These are phyloP conservation scores for Hycleus phaleratus DNA, from an alignment of 1,140 invertebrate genomes.

Conservation along the genomic window DNA sequence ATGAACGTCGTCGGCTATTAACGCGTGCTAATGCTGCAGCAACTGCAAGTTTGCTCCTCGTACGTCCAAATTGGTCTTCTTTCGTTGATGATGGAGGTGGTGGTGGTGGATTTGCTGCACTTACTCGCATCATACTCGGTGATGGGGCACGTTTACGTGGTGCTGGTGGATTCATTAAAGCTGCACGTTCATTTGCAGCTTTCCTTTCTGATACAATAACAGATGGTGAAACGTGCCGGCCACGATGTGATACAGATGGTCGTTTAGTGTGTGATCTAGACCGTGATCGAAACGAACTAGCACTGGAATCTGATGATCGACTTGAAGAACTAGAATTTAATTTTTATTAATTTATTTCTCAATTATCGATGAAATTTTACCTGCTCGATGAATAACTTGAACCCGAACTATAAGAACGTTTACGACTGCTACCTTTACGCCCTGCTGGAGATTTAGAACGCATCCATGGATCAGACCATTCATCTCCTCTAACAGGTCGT, in stretches of 20 bases:
- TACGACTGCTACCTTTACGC: slow-evolving; percentile 45
- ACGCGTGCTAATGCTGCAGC: slow-evolving; percentile 36
- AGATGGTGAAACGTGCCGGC: slow-evolving; percentile 45
- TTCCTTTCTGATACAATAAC: slow-evolving; percentile 53
- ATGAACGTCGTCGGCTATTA: slow-evolving; percentile 36
- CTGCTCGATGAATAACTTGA: slow-evolving; percentile 67
- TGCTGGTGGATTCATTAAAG: slow-evolving; percentile 62
- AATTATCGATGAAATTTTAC: slow-evolving; percentile 38
- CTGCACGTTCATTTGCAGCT: slow-evolving; percentile 50
- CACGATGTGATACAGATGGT: slow-evolving; percentile 20
- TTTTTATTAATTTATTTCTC: background rate
- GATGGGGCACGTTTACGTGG: slow-evolving; percentile 46
- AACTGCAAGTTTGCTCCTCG: slow-evolving; percentile 31
- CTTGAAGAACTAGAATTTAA: slow-evolving; percentile 30
- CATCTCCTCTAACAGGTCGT: slow-evolving; percentile 58
- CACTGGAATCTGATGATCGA: slow-evolving; percentile 39
- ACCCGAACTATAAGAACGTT: slow-evolving; percentile 64
- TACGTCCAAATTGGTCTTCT: slow-evolving; percentile 30
- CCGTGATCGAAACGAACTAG: slow-evolving; percentile 41
- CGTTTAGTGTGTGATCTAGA: slow-evolving; percentile 45
- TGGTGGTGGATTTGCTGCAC: slow-evolving; percentile 39
- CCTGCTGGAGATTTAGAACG: slow-evolving; percentile 57
- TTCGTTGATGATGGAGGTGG: slow-evolving; percentile 20
- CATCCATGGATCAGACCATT: slow-evolving; percentile 94
- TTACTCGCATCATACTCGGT: slow-evolving; percentile 43